Base-by-base conservation (phyloP, 2,797 vertebrate genomes). In the Myotis planiceps region DNA sequence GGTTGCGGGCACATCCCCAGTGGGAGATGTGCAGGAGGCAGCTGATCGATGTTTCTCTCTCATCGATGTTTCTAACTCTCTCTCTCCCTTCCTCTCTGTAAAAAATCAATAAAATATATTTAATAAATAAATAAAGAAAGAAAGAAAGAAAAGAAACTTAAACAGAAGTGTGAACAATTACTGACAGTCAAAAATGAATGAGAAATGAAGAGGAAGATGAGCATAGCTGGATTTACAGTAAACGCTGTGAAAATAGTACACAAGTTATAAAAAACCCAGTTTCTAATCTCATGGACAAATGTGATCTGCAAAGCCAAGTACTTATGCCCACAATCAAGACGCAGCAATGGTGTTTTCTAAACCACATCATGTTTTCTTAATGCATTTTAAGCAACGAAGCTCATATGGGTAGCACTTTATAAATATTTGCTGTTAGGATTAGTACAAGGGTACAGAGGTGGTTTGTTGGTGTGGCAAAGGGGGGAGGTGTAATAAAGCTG, bases 321-420 rank as follows among this genome's bases (percentile, higher is more conserved):
- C 74, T 88, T 79, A 3, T 25, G 53, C 37, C 66, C 76, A 13
- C 0, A 3, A 37, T 51, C 34, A 82, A 88, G 63, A 85, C 32
- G 18, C 12, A 45, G 55, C n/a, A 21, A 13, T 55, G 79, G n/a
- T 86, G 21, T 86, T 96, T 91, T 88, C 75, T 75, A 72, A 83
- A 78, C 89, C 95, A 81, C 88, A 89, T 92, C 66, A 53, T 96
- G 83, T 83, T 92, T 96, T 95, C 66, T 96, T 97, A 93, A 91
- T 94, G 82, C 83, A 51, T 60, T 81, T 95, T 92, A 94, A 91
- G 63, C 60, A 80, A 53, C 71, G 34, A 27, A 55, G 45, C 37
- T 92, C 78, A 27, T 49, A 37, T 39, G 55, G 68, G 66, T 76
- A 89, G 76, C 75, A 60, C 75, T 83, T 92, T 74, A 75, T 91